Conservation (phyloP, 2,797 vertebrate genomes). For the Ibycter americanus region DNA sequence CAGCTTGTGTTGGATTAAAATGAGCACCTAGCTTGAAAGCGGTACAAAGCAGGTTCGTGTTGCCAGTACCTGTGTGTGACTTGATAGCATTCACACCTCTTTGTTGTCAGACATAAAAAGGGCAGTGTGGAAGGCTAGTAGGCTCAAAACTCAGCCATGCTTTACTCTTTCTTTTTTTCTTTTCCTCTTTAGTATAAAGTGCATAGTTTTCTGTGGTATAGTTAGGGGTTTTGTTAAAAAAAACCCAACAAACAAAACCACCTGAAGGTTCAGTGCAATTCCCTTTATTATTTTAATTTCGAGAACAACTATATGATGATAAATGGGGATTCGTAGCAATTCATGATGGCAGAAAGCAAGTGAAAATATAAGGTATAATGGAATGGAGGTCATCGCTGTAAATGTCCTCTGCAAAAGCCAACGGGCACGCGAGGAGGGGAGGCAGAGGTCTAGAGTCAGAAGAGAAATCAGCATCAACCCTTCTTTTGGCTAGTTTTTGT, state of each 20-base stretch:
- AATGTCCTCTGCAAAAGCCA: not conserved
- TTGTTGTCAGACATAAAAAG: not conserved
- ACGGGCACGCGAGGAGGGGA: accelerated
- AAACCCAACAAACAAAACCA: not conserved
- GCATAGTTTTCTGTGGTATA: not conserved
- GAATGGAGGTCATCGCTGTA: not conserved
- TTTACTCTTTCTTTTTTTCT: not conserved
- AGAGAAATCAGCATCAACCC: not conserved
- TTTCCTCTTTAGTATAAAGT: not conserved
- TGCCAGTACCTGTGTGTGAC: not conserved
- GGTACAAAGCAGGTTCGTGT: not conserved
- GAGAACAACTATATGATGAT: not conserved
- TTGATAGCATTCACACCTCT: not conserved
- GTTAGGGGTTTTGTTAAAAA: not conserved
- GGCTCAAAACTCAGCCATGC: not conserved
- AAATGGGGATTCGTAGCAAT: not conserved
- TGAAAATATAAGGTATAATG: not conserved
- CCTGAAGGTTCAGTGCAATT: not conserved
- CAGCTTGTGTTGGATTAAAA: not conserved
- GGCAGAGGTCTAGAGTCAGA: not conserved
- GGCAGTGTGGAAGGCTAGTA: not conserved
- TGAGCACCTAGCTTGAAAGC: not conserved
- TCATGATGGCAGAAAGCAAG: not conserved
- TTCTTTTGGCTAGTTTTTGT: not conserved
- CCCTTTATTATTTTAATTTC: not conserved